Conservation (phyloP, 1,140 invertebrate species). For the Drosophila tsacasi region DNA sequence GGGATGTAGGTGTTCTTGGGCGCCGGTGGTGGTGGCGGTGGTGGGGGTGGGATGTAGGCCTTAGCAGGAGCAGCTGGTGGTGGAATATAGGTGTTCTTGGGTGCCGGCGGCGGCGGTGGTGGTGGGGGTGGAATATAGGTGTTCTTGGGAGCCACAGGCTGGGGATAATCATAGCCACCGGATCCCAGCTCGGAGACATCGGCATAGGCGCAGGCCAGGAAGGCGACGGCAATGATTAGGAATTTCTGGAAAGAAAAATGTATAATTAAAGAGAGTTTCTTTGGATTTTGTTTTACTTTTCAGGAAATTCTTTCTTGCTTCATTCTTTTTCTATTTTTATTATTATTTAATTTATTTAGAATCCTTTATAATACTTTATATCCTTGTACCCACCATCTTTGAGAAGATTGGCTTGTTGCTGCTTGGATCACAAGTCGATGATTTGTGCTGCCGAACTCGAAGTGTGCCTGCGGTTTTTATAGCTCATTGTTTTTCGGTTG, state of each 20-base stretch:
- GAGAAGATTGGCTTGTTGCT: conserved; percentile 45
- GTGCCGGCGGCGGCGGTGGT: conserved; percentile 69
- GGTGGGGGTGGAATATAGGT: conserved; percentile 68
- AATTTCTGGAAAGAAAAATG: conserved; percentile 53
- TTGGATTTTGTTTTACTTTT: neutral
- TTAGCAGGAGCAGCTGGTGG: conserved; percentile 13
- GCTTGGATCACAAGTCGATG: conserved; percentile 61
- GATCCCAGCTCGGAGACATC: conserved; percentile 69
- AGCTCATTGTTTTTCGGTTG: conserved; percentile 56
- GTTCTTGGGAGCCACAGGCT: conserved; percentile 59
- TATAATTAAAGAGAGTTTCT: neutral
- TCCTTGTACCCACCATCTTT: conserved; percentile 46
- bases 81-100: conserved; percentile 68
- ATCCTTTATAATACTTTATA: neutral
- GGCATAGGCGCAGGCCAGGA: conserved; percentile 75
- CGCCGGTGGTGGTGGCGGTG: conserved; percentile 66
- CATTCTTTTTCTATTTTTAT: neutral
- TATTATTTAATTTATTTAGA: neutral
- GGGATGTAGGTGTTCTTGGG: conserved; percentile 71
- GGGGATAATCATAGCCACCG: conserved; percentile 71
- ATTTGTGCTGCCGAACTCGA: conserved; percentile 66
- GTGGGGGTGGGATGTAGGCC: conserved; percentile 50
- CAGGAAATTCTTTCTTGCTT: neutral
- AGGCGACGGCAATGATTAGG: conserved; percentile 61
- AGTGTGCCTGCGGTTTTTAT: conserved; percentile 61